Conservation (phyloP, 2,888 invertebrate species). For the Euplexia lucipara region DNA sequence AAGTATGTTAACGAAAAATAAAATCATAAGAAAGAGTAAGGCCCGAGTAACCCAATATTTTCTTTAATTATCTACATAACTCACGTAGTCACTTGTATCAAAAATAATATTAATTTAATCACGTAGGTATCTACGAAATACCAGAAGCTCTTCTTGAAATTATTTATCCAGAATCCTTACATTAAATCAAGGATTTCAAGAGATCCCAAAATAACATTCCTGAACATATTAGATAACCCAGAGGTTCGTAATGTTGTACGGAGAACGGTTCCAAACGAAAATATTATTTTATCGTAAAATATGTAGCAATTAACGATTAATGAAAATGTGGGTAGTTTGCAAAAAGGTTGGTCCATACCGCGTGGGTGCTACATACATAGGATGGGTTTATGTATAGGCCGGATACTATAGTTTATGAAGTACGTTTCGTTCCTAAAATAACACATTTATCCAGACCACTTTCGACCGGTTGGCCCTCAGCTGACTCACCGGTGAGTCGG, state of each 20-base stretch:
- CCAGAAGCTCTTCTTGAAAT: constrained; percentile 16
- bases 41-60: constrained; percentile 10
- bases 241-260: constrained; percentile 20
- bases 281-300: constrained; percentile 52
- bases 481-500: too few relatives aligned
- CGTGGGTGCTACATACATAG: constrained; percentile 1
- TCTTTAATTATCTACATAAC: constrained; percentile 15
- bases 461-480: neutral
- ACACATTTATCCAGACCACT: neutral
- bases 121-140: constrained; percentile 33
- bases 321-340: constrained; percentile 44
- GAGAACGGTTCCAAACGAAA: constrained; percentile 34
- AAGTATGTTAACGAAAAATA: neutral
- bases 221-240: constrained; percentile 29
- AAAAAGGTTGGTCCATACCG: constrained; percentile 13
- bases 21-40: neutral
- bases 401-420: neutral
- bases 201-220: constrained; percentile 49
- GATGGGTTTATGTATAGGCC: neutral
- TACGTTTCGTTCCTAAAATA: neutral
- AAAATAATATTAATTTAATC: constrained; percentile 37
- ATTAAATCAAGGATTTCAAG: constrained; percentile 29
- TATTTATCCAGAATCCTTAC: constrained; percentile 17
- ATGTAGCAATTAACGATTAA: constrained; percentile 54
- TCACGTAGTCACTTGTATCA: neutral